A percentile compares a stretch with the other conserved stretches of the same genome.
phyloP scores from a whole-genome alignment of 2,888 invertebrate genomes.

The Cyrtodaria siliqua region DNA sequence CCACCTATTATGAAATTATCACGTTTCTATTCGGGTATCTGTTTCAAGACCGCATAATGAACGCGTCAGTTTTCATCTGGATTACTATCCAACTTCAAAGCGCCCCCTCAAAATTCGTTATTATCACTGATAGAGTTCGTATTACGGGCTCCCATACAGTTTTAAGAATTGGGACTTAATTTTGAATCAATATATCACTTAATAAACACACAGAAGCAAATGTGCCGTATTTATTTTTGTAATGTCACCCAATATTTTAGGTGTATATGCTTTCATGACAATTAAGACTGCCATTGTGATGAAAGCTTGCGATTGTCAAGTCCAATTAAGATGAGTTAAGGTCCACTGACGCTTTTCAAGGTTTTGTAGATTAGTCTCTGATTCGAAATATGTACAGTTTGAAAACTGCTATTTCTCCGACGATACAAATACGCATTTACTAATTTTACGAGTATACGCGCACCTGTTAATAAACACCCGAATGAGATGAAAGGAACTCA shows the following conservation, averaged over 20 bases:
- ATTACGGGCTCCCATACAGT: conserved; percentile 27
- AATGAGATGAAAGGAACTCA: too few relatives aligned
- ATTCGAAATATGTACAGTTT: too few relatives aligned
- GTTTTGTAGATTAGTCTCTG: background rate
- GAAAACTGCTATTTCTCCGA: too few relatives aligned
- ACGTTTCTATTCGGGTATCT: too few relatives aligned
- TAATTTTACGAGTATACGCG: too few relatives aligned
- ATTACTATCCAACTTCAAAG: conserved; percentile 11
- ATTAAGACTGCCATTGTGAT: background rate
- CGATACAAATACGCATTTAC: too few relatives aligned
- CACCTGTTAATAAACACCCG: too few relatives aligned
- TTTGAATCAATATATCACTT: conserved; percentile 50
- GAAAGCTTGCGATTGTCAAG: background rate
- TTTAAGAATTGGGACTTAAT: conserved; percentile 41
- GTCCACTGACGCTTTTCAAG: background rate
- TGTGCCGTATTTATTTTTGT: conserved; percentile 34
- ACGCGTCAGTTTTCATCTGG: background rate
- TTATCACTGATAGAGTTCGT: conserved; percentile 13
- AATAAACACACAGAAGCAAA: conserved; percentile 29
- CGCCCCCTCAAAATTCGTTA: conserved; percentile 1
- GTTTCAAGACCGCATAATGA: too few relatives aligned
- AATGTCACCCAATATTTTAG: conserved; percentile 29
- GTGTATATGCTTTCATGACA: conserved; percentile 16
- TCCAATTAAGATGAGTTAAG: background rate
- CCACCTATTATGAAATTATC: background rate